Percentiles rank a stretch among this genome's conserved stretches.
Evolutionary conservation across 1,140 invertebrate genomes (phyloP).

Genomic region (Portunus trituberculatus): DNA sequence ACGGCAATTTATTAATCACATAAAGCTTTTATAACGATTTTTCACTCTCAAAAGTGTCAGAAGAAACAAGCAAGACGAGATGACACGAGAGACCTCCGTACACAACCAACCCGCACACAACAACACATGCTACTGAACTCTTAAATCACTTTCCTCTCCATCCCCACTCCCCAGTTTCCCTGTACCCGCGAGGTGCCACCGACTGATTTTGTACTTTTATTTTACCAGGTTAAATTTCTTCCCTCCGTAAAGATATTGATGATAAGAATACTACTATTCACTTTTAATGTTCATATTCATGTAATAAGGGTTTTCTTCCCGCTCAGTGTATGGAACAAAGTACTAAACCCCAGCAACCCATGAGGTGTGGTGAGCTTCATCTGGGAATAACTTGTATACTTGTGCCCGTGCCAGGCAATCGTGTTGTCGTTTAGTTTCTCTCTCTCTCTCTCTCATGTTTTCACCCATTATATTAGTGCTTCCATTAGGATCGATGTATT

Average conservation of each 20-base stretch:
- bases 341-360: background rate
- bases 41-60: background rate
- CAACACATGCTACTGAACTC: constrained; percentile 45
- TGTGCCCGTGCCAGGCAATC: constrained; percentile 45
- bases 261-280: background rate
- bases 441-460: background rate
- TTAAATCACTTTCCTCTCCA: constrained; percentile 34
- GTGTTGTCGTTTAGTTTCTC: constrained; percentile 16
- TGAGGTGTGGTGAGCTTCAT: background rate
- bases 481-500: no score
- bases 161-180: constrained; percentile 40
- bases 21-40: background rate
- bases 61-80: background rate
- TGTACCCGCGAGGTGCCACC: constrained; percentile 31
- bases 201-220: constrained; percentile 3
- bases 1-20: background rate
- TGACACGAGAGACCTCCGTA: background rate
- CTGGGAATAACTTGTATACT: constrained; percentile 26
- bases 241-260: background rate
- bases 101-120: background rate
- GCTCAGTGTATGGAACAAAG: background rate
- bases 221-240: background rate
- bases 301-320: background rate
- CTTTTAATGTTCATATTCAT: background rate
- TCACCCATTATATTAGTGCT: no score